These are phyloP conservation scores for Drosophila pullipes DNA, from an alignment of 2,888 invertebrate genomes.

Conservation along the genomic window DNA sequence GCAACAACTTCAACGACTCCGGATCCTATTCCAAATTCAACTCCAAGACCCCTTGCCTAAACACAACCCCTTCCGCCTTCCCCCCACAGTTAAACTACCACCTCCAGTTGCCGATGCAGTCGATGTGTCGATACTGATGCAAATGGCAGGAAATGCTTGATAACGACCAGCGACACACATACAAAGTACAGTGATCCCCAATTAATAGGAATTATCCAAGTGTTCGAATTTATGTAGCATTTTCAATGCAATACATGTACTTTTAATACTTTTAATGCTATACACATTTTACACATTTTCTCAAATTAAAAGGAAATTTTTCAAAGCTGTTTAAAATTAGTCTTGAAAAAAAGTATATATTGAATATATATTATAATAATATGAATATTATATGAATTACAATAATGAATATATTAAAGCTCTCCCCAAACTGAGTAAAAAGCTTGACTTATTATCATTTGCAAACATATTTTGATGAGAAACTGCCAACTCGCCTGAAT, in stretches of 20 bases:
- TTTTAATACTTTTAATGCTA: not conserved
- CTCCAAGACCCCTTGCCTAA: conserved; percentile 7
- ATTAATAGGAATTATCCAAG: not conserved
- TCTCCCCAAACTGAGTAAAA: not conserved
- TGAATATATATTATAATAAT: no score
- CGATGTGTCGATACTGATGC: conserved; percentile 55
- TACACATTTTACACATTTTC: not conserved
- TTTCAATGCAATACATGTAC: not conserved
- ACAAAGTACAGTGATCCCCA: conserved; percentile 8
- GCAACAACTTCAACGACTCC: conserved; percentile 15
- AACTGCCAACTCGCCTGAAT: not conserved
- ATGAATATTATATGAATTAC: no score
- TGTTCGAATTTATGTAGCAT: not conserved
- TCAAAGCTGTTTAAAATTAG: not conserved
- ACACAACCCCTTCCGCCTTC: not conserved
- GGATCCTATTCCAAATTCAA: conserved; percentile 19
- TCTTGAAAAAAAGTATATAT: not conserved
- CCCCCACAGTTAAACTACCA: not conserved
- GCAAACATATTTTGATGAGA: not conserved
- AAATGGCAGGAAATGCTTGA: conserved; percentile 80
- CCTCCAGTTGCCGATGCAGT: conserved; percentile 4
- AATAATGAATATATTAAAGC: no score
- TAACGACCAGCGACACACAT: conserved; percentile 67
- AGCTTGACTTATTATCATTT: not conserved
- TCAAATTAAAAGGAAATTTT: not conserved